Conservation (phyloP, 2,888 invertebrate species). For the Kuschelorhynchus macadamiae region DNA sequence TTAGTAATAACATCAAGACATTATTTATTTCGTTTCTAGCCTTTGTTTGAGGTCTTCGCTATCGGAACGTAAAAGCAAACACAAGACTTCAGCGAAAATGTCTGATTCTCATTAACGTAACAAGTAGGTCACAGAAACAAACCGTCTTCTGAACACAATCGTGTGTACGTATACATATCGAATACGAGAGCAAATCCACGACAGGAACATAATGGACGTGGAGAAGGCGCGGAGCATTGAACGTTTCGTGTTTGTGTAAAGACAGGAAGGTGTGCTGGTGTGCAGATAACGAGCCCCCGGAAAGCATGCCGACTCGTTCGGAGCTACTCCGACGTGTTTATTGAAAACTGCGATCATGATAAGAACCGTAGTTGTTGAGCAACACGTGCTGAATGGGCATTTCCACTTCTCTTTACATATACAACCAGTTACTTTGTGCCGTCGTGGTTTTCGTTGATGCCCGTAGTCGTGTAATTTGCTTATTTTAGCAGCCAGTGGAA, state of each 20-base stretch:
- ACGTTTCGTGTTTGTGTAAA: slow-evolving; percentile 54
- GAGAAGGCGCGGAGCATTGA: slow-evolving; percentile 38
- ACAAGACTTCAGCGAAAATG: neutral
- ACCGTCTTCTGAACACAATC: neutral
- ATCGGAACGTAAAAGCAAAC: too few species aligned
- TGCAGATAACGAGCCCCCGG: slow-evolving; percentile 55
- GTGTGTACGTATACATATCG: slow-evolving; percentile 9
- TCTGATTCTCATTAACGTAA: neutral
- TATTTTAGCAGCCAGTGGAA: neutral
- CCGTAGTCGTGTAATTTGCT: neutral
- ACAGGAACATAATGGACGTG: slow-evolving; percentile 30
- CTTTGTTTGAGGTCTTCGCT: too few species aligned
- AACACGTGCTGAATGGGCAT: slow-evolving; percentile 58
- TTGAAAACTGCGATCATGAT: slow-evolving; percentile 57
- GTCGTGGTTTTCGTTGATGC: slow-evolving; percentile 35
- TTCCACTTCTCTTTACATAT: slow-evolving; percentile 51
- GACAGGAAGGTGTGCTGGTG: slow-evolving; percentile 54
- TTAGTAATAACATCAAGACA: too few species aligned
- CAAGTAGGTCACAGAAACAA: slow-evolving; percentile 11
- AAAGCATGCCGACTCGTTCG: slow-evolving; percentile 46
- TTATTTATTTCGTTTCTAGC: too few species aligned
- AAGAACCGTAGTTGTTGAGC: slow-evolving; percentile 54
- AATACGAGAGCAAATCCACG: slow-evolving; percentile 27
- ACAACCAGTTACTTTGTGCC: slow-evolving; percentile 53
- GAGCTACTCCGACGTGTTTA: slow-evolving; percentile 56